Evolutionary conservation across 2,797 vertebrate genomes (phyloP), one percentile per base, ranked within the genome.

Genomic region (Lacerta bilineata): DNA sequence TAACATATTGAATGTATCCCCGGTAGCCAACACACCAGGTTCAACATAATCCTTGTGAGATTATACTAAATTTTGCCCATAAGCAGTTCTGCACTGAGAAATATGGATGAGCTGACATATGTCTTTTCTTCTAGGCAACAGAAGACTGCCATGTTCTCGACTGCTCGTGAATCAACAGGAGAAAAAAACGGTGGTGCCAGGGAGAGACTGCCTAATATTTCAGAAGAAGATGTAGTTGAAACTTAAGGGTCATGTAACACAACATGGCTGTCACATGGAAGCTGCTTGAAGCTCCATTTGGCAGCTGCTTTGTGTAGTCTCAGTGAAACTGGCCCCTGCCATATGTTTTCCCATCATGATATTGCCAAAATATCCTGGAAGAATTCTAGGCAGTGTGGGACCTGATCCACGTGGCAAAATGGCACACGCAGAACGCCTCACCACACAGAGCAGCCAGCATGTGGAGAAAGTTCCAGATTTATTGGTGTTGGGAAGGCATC

Each of bases 1-100:
- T 87, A 82, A 74, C 92, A 94, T 79, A 25, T 8, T 89, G 85
- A 92, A 91, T 89, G 92, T 93, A 89, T 87, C 39, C 76, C 84
- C 84, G 75, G 88, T 90, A 90, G 33, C 43, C 20, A 83, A 87
- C 0, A 0, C 77, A 74, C 39, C 71, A 74, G 68, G 78, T 43
- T 87, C 78, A 87, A 81, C 78, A 43, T 50, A 41, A 81, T 72
- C 29, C 50, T 74, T 18, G n/a, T 43, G 68, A 87, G 78, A 87
- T 80, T n/a, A 80, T 81, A 81, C 50, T 74, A 87, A 81, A 9
- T 87, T 87, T 46, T 13, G 41, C 50, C 2, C 78, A 41, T 68
- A 43, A 41, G 55, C 50, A 61, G 43, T 61, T 81, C 33, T 81
- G 36, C 23, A 87, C 6, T 41, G 46, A 27, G 27, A 43, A 80